Conservation (phyloP, 2,113 vertebrate genomes). For the Rhea americana region DNA sequence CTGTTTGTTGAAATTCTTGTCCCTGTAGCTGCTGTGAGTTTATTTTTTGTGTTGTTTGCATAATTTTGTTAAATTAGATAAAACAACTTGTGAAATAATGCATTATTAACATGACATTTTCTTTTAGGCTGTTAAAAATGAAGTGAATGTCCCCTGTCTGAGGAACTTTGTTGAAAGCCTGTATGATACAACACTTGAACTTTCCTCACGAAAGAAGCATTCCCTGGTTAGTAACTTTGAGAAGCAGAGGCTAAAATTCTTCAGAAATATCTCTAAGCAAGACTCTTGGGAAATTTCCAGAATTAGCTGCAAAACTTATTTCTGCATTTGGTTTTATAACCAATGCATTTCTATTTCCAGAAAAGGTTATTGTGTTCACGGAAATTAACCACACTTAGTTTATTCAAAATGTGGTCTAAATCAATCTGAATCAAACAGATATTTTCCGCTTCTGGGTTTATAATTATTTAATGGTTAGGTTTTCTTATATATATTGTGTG, state of each 20-base stretch:
- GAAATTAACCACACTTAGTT: not conserved
- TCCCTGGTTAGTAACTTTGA: conserved; percentile 88
- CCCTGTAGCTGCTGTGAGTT: conserved; percentile 96
- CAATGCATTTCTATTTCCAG: not conserved
- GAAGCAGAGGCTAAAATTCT: conserved; percentile 33
- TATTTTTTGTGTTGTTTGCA: conserved; percentile 34
- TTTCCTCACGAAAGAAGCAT: conserved; percentile 97
- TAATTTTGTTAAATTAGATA: conserved; percentile 12
- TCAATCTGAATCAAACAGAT: not conserved
- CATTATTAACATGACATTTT: conserved; percentile 26
- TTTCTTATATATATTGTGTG: conserved; percentile 17
- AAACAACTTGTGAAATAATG: not conserved
- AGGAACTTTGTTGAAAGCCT: conserved; percentile 98
- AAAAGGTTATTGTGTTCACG: not conserved
- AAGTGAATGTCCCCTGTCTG: conserved; percentile 98
- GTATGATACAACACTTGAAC: conserved; percentile 95
- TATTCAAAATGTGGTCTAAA: not conserved
- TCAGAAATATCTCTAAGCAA: conserved; percentile 25
- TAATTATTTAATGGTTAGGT: not conserved
- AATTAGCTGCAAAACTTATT: not conserved
- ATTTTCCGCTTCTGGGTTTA: conserved; percentile 2
- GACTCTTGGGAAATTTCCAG: not conserved
- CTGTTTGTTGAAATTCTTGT: conserved; percentile 98
- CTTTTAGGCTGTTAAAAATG: conserved; percentile 96
- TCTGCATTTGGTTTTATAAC: not conserved